These are phyloP conservation scores for Exephanes ischioxanthus DNA, from an alignment of 2,888 invertebrate species.

Conservation along the genomic window DNA sequence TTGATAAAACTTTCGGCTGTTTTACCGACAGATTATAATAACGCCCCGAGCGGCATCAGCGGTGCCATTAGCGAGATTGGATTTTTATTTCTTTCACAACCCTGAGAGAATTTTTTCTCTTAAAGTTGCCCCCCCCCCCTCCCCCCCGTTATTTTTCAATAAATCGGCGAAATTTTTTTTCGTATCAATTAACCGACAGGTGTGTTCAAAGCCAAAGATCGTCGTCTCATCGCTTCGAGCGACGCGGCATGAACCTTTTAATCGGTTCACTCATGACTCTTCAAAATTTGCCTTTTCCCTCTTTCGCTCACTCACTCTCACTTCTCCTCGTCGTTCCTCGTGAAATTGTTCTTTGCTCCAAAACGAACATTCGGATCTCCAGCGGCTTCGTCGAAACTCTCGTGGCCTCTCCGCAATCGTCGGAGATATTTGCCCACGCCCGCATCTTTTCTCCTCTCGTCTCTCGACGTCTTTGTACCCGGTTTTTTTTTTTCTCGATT, in stretches of 20 bases:
- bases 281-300: conserved; percentile 1
- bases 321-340: conserved; percentile 9
- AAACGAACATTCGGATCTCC: conserved; percentile 11
- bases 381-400: conserved; percentile 1
- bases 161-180: background rate
- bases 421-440: conserved; percentile 13
- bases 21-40: background rate
- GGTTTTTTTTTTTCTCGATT: background rate
- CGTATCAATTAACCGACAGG: background rate
- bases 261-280: conserved; percentile 11
- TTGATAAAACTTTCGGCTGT: conserved; percentile 4
- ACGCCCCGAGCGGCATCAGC: background rate
- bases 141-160: background rate
- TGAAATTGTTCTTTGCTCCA: background rate
- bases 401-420: background rate
- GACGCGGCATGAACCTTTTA: conserved; percentile 2
- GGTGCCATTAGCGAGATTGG: conserved; percentile 2
- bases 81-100: background rate
- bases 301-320: background rate
- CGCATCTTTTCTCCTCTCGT: conserved; percentile 26
- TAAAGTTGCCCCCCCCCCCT: background rate
- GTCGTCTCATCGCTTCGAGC: background rate
- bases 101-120: background rate
- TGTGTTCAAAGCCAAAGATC: background rate
- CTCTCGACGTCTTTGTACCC: conserved; percentile 5